Base-by-base conservation (phyloP, 2,797 vertebrate genomes). In the Molothrus aeneus region DNA sequence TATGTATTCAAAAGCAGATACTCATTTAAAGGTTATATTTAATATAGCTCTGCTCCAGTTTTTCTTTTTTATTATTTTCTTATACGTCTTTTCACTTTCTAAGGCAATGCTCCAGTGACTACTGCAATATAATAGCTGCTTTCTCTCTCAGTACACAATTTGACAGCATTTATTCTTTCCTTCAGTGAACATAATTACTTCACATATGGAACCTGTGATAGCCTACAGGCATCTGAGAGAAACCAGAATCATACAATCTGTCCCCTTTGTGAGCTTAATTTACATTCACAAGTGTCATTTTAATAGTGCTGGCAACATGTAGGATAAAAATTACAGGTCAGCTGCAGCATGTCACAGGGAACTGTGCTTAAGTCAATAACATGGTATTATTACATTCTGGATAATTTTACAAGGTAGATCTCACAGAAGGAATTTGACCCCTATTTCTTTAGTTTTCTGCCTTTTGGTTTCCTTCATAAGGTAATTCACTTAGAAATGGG, bases 141-240 rank as follows among this genome's bases (percentile, higher is more conserved):
- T 98, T 98, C 97, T 98, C 96, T 97, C 97, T 97, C 97, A 94
- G 96, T 98, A 98, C 97, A 98, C 97, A 98, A 97, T 98, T 98
- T 98, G 98, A 98, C 98, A 98, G 98, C 98, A 98, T 98, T 98
- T 98, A 98, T 98, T 98, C 98, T 98, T 98, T 98, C 98, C 98
- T 98, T 98, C 98, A 98, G 98, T 98, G 98, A 98, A 98, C 98
- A 98, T 98, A 98, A 98, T 98, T 98, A 98, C 98, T 98, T 98
- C 98, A 97, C 98, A 98, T 98, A 98, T 98, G 98, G 98, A 98
- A 98, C 98, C 98, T 98, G 98, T 97, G 97, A 98, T 98, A 98
- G 98, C 98, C 98, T 98, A 98, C 98, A 98, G 98, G 98, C 98
- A 98, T 98, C 97, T 97, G 97, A 98, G 97, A 97, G 97, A 98